phyloP scores from a whole-genome alignment of 2,797 vertebrate genomes.

The Enteromius treurensis region DNA sequence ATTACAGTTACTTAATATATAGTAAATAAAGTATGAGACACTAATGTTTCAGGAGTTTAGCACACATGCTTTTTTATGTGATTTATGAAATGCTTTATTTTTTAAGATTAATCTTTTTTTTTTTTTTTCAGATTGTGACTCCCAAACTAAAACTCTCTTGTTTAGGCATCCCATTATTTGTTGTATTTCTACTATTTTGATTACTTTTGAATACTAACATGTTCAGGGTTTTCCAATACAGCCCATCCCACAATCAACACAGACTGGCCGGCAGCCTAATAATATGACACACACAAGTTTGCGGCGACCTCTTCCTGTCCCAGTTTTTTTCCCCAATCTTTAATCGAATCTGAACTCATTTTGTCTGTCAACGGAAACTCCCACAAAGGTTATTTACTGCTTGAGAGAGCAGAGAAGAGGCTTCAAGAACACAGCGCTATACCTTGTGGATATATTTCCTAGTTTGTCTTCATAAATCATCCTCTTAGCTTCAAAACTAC shows the following conservation, averaged over 20 bases:
- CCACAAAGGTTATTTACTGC: constrained; percentile 16
- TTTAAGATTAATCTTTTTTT: no score
- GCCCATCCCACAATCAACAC: neutral
- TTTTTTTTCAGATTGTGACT: no score
- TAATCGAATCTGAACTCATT: neutral
- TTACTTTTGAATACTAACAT: neutral
- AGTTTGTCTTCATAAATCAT: neutral
- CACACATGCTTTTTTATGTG: no score
- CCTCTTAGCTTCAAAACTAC: neutral
- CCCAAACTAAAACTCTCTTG: neutral
- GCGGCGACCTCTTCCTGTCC: neutral
- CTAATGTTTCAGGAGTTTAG: no score
- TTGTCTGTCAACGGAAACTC: constrained; percentile 6
- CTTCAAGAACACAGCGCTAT: neutral
- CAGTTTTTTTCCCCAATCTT: constrained; percentile 3
- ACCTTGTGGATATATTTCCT: neutral
- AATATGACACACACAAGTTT: neutral
- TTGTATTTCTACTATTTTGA: neutral
- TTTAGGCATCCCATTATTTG: neutral
- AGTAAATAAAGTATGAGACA: no score
- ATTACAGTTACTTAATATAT: no score
- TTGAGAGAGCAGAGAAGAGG: neutral
- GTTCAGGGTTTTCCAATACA: neutral
- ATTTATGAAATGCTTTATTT: no score
- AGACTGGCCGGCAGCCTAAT: neutral